A percentile compares a stretch with the other conserved stretches of the same genome.
These are phyloP conservation scores for Bellardia bayeri DNA, from an alignment of 2,888 invertebrate species.

Conservation along the genomic window DNA sequence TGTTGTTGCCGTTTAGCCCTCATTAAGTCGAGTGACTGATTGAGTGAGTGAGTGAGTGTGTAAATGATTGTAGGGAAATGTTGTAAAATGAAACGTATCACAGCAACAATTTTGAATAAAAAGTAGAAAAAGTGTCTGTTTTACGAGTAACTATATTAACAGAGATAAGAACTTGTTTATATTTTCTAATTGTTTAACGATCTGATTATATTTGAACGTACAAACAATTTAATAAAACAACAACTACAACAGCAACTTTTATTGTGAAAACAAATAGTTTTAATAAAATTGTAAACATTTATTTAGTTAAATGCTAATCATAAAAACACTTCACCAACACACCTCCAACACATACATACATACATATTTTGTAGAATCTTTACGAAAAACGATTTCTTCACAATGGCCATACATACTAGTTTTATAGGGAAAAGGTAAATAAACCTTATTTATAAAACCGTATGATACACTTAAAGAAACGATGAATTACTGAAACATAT, in stretches of 20 bases:
- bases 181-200: slow-evolving; percentile 63
- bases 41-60: neutral
- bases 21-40: neutral
- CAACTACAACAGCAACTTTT: neutral
- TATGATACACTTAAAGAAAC: neutral
- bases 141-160: slow-evolving; percentile 20
- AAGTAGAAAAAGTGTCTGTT: slow-evolving; percentile 6
- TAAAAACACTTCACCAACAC: neutral
- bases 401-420: neutral
- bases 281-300: slow-evolving; percentile 33
- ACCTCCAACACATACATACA: neutral
- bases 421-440: neutral
- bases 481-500: too few species aligned
- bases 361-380: neutral
- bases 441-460: neutral
- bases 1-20: neutral
- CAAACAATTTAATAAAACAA: slow-evolving; percentile 28
- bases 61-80: slow-evolving; percentile 23
- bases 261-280: neutral
- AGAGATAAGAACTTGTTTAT: slow-evolving; percentile 55
- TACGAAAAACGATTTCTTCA: neutral
- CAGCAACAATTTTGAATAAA: slow-evolving; percentile 20
- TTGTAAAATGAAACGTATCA: slow-evolving; percentile 40
- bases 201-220: slow-evolving; percentile 43
- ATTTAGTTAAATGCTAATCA: slow-evolving; percentile 6